A percentile compares a stretch with the other conserved stretches of the same genome.
phyloP scores from a whole-genome alignment of 2,797 vertebrate genomes.

The Mycteria americana region DNA sequence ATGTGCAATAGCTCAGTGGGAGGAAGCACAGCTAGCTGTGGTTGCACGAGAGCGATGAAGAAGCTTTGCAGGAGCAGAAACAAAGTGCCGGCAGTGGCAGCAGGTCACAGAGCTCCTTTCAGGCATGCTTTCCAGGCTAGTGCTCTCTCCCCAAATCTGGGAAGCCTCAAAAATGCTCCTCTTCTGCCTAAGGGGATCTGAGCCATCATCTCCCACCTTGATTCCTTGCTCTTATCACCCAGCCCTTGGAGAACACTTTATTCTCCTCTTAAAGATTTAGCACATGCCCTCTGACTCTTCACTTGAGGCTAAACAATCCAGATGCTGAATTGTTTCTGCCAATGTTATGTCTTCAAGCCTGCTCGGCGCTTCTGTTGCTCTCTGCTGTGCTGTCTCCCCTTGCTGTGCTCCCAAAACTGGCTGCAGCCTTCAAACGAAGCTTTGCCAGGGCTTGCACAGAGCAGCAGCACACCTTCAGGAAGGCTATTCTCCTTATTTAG shows the following conservation, averaged over 20 bases:
- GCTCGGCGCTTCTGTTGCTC: background rate
- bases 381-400: background rate
- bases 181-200: background rate
- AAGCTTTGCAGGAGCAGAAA: background rate
- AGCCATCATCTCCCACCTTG: background rate
- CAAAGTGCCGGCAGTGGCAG: background rate
- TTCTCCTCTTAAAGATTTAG: background rate
- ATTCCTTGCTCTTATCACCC: background rate
- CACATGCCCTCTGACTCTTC: background rate
- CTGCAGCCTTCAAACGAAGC: background rate
- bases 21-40: background rate
- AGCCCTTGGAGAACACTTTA: background rate
- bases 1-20: background rate
- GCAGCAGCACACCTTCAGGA: background rate
- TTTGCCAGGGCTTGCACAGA: background rate
- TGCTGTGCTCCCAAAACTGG: background rate
- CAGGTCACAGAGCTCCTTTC: background rate
- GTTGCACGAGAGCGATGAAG: background rate
- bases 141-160: background rate
- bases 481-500: background rate
- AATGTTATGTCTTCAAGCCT: background rate
- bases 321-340: background rate
- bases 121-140: fast-evolving
- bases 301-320: background rate
- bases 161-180: background rate